These are phyloP conservation scores for Notechis scutatus DNA, from an alignment of 2,113 vertebrate genomes.

Conservation along the genomic window DNA sequence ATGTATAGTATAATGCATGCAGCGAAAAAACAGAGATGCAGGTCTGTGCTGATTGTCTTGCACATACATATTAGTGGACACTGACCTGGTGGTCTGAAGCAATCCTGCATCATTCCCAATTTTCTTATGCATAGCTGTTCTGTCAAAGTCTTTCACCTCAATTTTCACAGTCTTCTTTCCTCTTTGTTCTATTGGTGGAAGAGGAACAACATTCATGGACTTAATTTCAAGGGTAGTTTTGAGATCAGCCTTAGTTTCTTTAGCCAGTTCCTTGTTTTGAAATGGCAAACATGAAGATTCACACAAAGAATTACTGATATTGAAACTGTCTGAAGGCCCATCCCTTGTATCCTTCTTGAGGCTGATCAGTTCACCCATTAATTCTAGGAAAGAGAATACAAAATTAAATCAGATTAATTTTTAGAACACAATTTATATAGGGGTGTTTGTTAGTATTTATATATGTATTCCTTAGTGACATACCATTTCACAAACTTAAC, in stretches of 20 bases:
- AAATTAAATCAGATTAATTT: background rate
- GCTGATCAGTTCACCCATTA: constrained; percentile 60
- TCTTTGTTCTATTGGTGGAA: background rate
- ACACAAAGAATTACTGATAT: constrained; percentile 21
- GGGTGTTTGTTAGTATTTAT: background rate
- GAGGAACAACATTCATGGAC: background rate
- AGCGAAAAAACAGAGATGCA: constrained; percentile 67
- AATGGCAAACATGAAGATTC: background rate
- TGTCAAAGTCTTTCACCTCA: constrained; percentile 44
- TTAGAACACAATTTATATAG: background rate
- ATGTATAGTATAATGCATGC: constrained; percentile 69
- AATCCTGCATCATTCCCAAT: constrained; percentile 39
- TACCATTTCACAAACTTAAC: background rate
- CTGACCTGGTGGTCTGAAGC: constrained; percentile 76
- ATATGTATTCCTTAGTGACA: background rate
- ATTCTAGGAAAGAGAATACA: constrained; percentile 60
- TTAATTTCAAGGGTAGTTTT: constrained; percentile 17
- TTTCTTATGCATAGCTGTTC: constrained; percentile 38
- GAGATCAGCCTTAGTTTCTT: background rate
- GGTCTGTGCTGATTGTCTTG: constrained; percentile 57
- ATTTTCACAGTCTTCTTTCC: constrained; percentile 76
- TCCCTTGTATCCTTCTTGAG: constrained; percentile 80
- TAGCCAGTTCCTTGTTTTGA: constrained; percentile 40
- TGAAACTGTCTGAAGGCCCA: constrained; percentile 5
- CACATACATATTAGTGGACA: constrained; percentile 61